Evolutionary conservation across 2,797 vertebrate species (phyloP).

Genomic region (Gambelia wislizenii): DNA sequence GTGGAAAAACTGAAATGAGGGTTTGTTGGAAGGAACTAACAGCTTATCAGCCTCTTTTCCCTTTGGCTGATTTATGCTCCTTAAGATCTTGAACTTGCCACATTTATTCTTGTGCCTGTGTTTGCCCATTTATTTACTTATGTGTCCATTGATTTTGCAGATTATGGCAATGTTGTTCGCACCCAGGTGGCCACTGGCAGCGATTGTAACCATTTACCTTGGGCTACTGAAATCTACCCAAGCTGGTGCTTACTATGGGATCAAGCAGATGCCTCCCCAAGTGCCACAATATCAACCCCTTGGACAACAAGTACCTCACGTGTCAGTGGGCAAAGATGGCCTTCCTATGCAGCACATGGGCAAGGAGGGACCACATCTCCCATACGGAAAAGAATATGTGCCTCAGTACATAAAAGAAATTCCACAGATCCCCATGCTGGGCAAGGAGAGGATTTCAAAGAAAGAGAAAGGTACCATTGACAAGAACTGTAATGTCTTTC

Average conservation of each 20-base stretch:
- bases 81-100: neutral
- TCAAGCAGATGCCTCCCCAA: conserved; percentile 87
- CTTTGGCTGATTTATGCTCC: neutral
- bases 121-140: conserved; percentile 8
- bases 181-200: conserved; percentile 75
- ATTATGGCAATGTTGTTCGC: conserved; percentile 79
- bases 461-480: conserved; percentile 88
- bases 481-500: accelerated
- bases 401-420: conserved; percentile 91
- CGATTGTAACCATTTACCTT: conserved; percentile 79
- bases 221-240: conserved; percentile 77
- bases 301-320: conserved; percentile 90
- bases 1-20: neutral
- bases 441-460: conserved; percentile 85
- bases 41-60: neutral
- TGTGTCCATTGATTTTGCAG: conserved; percentile 55
- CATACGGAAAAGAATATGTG: conserved; percentile 87
- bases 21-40: neutral
- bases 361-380: conserved; percentile 91
- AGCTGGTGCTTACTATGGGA: conserved; percentile 90
- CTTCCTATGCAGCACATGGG: conserved; percentile 86
- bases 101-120: neutral
- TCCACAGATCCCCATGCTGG: conserved; percentile 87
- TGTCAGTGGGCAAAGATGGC: conserved; percentile 89
- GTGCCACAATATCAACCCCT: conserved; percentile 87